phyloP scores from a whole-genome alignment of 2,797 vertebrate genomes.

The Sebastes steindachneri region DNA sequence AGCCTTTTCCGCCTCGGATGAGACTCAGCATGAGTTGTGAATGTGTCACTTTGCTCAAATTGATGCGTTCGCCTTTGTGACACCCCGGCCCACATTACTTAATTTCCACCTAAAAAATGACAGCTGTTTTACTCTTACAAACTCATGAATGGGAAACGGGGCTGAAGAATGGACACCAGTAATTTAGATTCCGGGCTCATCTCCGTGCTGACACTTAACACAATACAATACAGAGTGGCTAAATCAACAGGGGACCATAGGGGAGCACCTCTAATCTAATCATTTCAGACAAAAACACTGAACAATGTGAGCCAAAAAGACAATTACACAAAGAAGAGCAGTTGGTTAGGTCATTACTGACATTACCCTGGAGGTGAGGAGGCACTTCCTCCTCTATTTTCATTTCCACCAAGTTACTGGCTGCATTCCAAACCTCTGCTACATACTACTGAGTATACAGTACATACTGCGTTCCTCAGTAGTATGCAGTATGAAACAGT shows the following conservation, averaged over 20 bases:
- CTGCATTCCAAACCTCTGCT: too few relatives aligned
- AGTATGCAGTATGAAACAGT: too few relatives aligned
- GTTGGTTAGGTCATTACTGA: conserved; percentile 34
- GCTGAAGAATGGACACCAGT: conserved; percentile 14
- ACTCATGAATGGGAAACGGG: conserved; percentile 13
- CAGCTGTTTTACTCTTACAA: conserved; percentile 23
- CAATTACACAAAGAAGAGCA: conserved; percentile 37
- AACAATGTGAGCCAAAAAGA: conserved; percentile 41
- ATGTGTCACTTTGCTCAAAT: conserved; percentile 16
- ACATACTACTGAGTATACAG: too few relatives aligned
- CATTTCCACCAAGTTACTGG: not conserved
- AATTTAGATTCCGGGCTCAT: conserved; percentile 59
- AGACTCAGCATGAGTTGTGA: conserved; percentile 8
- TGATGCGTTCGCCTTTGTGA: conserved; percentile 11
- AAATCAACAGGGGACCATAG: conserved; percentile 39
- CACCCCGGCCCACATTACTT: not conserved
- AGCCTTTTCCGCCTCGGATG: conserved; percentile 15
- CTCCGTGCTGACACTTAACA: conserved; percentile 25
- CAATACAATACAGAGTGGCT: conserved; percentile 32
- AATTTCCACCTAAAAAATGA: conserved; percentile 1
- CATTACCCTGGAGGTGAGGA: conserved; percentile 28
- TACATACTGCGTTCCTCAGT: too few relatives aligned
- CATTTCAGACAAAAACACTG: conserved; percentile 13
- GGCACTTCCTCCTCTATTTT: conserved; percentile 9
- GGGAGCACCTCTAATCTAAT: conserved; percentile 56